Base-by-base conservation (phyloP, 2,113 vertebrate species). In the Plecotus auritus region DNA sequence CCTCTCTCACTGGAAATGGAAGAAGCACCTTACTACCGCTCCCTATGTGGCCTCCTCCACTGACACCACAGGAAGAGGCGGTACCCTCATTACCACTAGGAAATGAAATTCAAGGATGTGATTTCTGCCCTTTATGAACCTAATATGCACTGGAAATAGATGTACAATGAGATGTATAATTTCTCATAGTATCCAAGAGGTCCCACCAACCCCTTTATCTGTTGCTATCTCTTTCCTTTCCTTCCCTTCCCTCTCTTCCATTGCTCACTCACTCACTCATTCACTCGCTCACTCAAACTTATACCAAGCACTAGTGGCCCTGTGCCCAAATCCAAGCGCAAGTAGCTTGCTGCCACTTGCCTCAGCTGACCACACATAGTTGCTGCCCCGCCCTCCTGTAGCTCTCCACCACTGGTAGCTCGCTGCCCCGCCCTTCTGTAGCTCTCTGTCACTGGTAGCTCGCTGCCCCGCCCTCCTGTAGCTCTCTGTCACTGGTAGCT, bases 81-180 rank as follows among this genome's bases (percentile, higher is more conserved):
- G 54, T 67, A 23, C 35, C 26, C 49, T 66, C 77, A 93, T 93
- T 81, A 93, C 28, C 49, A 26, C 59, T 73, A 40, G 30, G 22
- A 20, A 74, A n/a, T 67, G 47, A 20, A 94, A 92, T 59, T 95
- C 89, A 92, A 93, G n/a, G 30, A 86, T 51, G 51, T 49, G 47
- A 90, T 37, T 54, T 92, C n/a, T 94, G 70, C 30, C 45, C 18
- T 95, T 95, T 92, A 92, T 91, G 74, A 90, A 92, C 23, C 8
- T 95, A 95, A 54, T 23, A 76, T n/a, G 30, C 51, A 61, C 37
- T 77, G 86, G 67, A 92, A 93, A 92, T 14, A 89, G 54, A 78
- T 73, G 32, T 78, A 90, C 61, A 94, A 64, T 91, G 23, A 95
- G 45, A 90, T 64, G 9, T 47, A 73, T 4, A 76, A 70, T 88